Conservation (phyloP, 2,888 invertebrate species). For the Automeris io region DNA sequence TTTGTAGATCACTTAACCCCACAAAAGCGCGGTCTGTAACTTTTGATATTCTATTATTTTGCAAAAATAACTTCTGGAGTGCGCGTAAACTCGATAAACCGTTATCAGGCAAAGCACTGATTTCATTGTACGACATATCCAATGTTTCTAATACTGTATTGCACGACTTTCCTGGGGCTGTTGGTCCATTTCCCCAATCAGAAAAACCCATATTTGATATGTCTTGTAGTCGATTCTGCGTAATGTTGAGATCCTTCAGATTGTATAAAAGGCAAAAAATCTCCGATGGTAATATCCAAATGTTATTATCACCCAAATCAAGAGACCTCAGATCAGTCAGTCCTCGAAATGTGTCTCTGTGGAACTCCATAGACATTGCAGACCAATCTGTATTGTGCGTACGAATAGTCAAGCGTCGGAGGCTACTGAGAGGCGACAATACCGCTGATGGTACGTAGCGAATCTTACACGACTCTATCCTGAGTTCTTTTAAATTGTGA, state of each 20-base stretch:
- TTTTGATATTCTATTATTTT: slow-evolving; percentile 85
- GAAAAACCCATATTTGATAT: slow-evolving; percentile 85
- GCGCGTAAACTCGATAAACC: slow-evolving; percentile 83
- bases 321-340: slow-evolving; percentile 81
- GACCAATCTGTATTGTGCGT: slow-evolving; percentile 90
- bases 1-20: slow-evolving; percentile 81
- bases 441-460: slow-evolving; percentile 83
- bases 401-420: slow-evolving; percentile 81
- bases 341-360: slow-evolving; percentile 83
- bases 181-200: slow-evolving; percentile 82
- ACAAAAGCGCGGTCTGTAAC: slow-evolving; percentile 85
- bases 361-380: slow-evolving; percentile 85
- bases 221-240: slow-evolving; percentile 87
- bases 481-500: slow-evolving; percentile 80
- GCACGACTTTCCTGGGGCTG: slow-evolving; percentile 82
- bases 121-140: slow-evolving; percentile 85
- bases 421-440: slow-evolving; percentile 80
- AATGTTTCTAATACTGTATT: slow-evolving; percentile 82
- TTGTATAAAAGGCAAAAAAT: slow-evolving; percentile 84
- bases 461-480: slow-evolving; percentile 87
- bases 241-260: slow-evolving; percentile 83
- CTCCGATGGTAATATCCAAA: slow-evolving; percentile 84
- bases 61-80: slow-evolving; percentile 82
- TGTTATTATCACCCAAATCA: slow-evolving; percentile 85
- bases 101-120: slow-evolving; percentile 82